Evolutionary conservation across 1,140 invertebrate genomes (phyloP).

Genomic region (Holotrichia oblita): DNA sequence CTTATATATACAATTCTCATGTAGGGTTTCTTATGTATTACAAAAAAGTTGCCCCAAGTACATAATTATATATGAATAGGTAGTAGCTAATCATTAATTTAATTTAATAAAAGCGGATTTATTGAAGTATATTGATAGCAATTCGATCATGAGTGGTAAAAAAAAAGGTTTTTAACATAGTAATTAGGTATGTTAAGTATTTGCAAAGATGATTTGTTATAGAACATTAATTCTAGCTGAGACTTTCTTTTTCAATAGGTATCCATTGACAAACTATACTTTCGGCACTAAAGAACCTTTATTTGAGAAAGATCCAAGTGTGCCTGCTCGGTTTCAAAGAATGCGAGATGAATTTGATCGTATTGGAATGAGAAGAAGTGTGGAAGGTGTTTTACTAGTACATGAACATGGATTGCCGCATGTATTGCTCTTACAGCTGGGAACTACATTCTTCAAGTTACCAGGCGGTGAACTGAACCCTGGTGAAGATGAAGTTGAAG

Average conservation of each 20-base stretch:
- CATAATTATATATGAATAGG: too few species aligned
- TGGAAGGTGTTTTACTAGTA: slow-evolving; percentile 96
- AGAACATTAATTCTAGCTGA: not conserved
- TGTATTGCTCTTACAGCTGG: slow-evolving; percentile 95
- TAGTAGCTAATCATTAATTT: too few species aligned
- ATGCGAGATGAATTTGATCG: slow-evolving; percentile 99
- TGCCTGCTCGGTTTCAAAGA: slow-evolving; percentile 96
- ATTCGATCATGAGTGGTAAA: too few species aligned
- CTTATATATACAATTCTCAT: too few species aligned
- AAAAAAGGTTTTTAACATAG: too few species aligned
- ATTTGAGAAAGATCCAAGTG: slow-evolving; percentile 98
- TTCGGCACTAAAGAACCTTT: slow-evolving; percentile 99
- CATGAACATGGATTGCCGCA: slow-evolving; percentile 99
- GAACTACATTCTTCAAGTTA: slow-evolving; percentile 99
- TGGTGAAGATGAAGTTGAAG: slow-evolving; percentile 97
- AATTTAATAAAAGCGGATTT: too few species aligned
- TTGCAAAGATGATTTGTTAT: too few species aligned
- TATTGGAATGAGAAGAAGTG: slow-evolving; percentile 96
- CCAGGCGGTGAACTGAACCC: slow-evolving; percentile 98
- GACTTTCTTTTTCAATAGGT: slow-evolving; percentile 66
- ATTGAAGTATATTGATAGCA: too few species aligned
- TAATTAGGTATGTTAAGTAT: too few species aligned
- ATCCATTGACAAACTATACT: slow-evolving; percentile 98
- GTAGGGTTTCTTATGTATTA: too few species aligned
- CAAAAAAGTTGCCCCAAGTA: too few species aligned